These are phyloP conservation scores for Altica lythri DNA, from an alignment of 2,888 invertebrate species.

Conservation along the genomic window DNA sequence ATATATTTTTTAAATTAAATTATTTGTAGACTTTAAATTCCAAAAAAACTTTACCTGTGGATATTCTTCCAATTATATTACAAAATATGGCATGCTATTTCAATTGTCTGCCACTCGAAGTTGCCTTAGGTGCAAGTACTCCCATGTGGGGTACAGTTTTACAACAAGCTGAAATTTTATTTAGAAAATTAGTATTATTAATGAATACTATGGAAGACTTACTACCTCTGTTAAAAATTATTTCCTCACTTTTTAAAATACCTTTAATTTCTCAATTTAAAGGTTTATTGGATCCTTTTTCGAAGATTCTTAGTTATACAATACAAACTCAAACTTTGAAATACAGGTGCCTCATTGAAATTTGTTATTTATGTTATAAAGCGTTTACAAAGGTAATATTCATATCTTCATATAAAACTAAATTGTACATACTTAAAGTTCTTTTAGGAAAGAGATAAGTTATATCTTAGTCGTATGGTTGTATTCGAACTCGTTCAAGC, in stretches of 20 bases:
- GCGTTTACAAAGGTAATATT: constrained; percentile 75
- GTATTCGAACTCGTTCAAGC: constrained; percentile 95
- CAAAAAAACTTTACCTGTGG: constrained; percentile 73
- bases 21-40: constrained; percentile 69
- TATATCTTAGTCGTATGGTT: constrained; percentile 86
- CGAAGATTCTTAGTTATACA: constrained; percentile 91
- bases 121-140: constrained; percentile 69
- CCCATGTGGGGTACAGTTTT: constrained; percentile 81
- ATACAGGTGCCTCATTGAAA: constrained; percentile 78
- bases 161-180: constrained; percentile 83
- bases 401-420: not conserved
- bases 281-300: constrained; percentile 92
- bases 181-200: constrained; percentile 75
- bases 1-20: constrained; percentile 4
- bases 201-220: constrained; percentile 73
- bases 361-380: constrained; percentile 88
- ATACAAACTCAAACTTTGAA: constrained; percentile 86
- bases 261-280: constrained; percentile 82
- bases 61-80: constrained; percentile 76
- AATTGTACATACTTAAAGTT: constrained; percentile 4
- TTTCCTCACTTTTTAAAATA: constrained; percentile 79
- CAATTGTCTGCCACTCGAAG: constrained; percentile 87
- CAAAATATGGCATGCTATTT: constrained; percentile 93
- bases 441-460: constrained; percentile 86
- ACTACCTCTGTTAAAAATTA: constrained; percentile 72